Base-by-base conservation (phyloP, 2,113 vertebrate species). In the Ancistrus triradiatus region DNA sequence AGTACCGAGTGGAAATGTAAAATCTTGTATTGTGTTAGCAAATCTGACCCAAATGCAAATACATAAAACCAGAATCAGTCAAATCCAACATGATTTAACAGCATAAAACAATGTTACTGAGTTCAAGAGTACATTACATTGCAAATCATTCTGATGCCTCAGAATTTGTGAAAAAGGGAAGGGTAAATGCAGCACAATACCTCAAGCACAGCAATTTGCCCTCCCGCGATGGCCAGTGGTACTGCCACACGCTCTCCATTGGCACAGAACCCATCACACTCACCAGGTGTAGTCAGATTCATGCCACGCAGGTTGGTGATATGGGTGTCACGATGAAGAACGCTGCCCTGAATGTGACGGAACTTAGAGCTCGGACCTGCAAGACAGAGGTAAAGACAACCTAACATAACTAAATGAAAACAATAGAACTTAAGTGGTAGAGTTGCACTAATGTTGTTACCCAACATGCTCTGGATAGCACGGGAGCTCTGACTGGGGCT, bases 271-370 rank as follows among this genome's bases (percentile, higher is more conserved):
- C 95, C 94, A 0, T 99, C 90, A 0, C 90, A 84, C 79, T 99
- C 96, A 0, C 96, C 96, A 0, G 95, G 96, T 0, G 91, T 98
- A 38, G 94, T 99, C 71, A 98, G 91, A 83, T 90, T 96, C 69
- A 98, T 90, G 13, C 89, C 87, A 2, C 88, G 89, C 72, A 99
- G 86, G 82, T 98, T 98, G 81, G 91, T 95, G 81, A 98, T 87
- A 82, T 99, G 93, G 2, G 79, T 89, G 85, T 92, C 88, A 4
- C 91, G 88, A 81, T 95, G 96, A 75, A 92, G 84, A 50, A 95
- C 80, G 0, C 62, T 65, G 3, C 94, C 93, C 76, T 95, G 91
- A 7, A 90, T 17, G 8, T 98, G 96, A 61, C 96, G 90, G 74
- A 93, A 94, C 73, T 92, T 94, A 24, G 95, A 97, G 64, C 84